A percentile compares a stretch with the other conserved stretches of the same genome.
Evolutionary conservation across 2,888 invertebrate species (phyloP).

Genomic region (Trissoscelio sp.): DNA sequence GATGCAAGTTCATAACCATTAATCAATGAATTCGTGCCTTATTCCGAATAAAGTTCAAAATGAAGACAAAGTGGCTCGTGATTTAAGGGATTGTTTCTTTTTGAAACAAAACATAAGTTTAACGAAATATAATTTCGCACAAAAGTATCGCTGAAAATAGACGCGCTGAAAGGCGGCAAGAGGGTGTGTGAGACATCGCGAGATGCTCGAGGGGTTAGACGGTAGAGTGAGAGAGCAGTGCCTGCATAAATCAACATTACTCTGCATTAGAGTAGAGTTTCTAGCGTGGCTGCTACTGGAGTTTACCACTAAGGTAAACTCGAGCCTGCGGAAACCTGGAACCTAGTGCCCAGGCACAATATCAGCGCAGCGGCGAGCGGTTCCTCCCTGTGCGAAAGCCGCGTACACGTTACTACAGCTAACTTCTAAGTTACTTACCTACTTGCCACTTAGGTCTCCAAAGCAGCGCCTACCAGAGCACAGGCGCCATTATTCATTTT

Average conservation of each 20-base stretch:
- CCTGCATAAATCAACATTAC: conserved; percentile 82
- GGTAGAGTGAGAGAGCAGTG: conserved; percentile 75
- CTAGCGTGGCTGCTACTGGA: conserved; percentile 75
- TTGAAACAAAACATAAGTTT: conserved; percentile 62
- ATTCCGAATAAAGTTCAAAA: conserved; percentile 46
- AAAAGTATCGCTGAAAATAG: conserved; percentile 65
- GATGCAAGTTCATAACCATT: conserved; percentile 48
- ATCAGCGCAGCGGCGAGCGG: conserved; percentile 49
- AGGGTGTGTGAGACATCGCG: conserved; percentile 61
- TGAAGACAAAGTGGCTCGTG: conserved; percentile 60
- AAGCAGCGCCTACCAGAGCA: conserved; percentile 69
- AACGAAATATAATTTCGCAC: conserved; percentile 62
- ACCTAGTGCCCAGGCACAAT: conserved; percentile 67
- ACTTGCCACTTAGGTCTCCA: conserved; percentile 79
- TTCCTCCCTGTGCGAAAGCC: conserved; percentile 57
- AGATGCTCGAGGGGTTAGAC: conserved; percentile 67
- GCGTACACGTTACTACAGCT: conserved; percentile 68
- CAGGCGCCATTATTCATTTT: conserved; percentile 70
- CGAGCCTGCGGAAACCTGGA: conserved; percentile 73
- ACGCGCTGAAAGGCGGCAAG: conserved; percentile 61
- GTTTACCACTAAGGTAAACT: conserved; percentile 81
- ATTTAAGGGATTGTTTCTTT: conserved; percentile 60
- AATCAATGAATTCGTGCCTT: conserved; percentile 54
- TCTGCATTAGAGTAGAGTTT: conserved; percentile 82
- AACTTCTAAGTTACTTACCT: conserved; percentile 80